phyloP scores from a whole-genome alignment of 37 sponge, comb jelly and placozoan genomes.

The Corticium candelabrum region DNA sequence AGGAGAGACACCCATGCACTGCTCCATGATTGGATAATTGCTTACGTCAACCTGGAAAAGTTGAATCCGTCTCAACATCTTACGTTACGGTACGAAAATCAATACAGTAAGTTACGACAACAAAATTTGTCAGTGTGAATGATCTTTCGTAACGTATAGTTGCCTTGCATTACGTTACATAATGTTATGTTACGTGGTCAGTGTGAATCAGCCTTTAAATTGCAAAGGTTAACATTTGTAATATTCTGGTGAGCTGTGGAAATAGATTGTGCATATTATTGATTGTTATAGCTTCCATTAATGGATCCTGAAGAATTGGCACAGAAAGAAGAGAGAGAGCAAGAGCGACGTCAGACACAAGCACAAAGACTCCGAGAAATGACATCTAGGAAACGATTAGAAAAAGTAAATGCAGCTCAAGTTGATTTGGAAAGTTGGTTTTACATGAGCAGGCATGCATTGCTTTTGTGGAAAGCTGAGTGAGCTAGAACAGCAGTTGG shows the following conservation, averaged over 20 bases:
- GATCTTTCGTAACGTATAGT: too few relatives aligned
- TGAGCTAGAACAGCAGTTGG: slow-evolving; percentile 1
- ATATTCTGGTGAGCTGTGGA: not conserved
- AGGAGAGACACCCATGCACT: too few relatives aligned
- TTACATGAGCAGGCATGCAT: not conserved
- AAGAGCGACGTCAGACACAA: slow-evolving; percentile 48
- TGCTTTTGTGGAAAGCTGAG: slow-evolving; percentile 2
- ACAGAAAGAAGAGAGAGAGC: slow-evolving; percentile 53
- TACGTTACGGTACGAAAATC: too few relatives aligned
- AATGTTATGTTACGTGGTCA: too few relatives aligned
- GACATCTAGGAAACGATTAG: slow-evolving; percentile 55
- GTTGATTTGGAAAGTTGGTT: not conserved
- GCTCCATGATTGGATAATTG: too few relatives aligned
- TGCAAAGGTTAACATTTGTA: too few relatives aligned
- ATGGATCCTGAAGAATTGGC: not conserved
- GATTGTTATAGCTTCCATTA: not conserved
- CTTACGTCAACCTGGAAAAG: too few relatives aligned
- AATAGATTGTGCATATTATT: not conserved
- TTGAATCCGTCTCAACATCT: too few relatives aligned
- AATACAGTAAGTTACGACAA: too few relatives aligned
- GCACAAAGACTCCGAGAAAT: slow-evolving; percentile 53
- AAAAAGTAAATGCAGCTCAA: slow-evolving; percentile 47
- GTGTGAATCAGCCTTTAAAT: too few relatives aligned
- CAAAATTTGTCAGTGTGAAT: too few relatives aligned
- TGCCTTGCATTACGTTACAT: too few relatives aligned